phyloP scores from a whole-genome alignment of 2,888 invertebrate genomes.

The Balanococcus diminutus region DNA sequence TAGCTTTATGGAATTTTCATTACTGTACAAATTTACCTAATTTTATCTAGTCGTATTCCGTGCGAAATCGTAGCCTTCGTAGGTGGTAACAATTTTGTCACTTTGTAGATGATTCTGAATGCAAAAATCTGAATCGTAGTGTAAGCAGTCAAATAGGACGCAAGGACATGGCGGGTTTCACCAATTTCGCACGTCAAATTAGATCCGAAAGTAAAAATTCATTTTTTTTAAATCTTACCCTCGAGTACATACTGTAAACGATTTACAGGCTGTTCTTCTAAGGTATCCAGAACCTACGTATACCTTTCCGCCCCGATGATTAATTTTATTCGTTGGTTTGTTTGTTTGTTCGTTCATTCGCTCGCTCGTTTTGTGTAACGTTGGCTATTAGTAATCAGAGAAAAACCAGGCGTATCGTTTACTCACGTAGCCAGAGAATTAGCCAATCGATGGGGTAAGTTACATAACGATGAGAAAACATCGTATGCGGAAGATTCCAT shows the following conservation, averaged over 20 bases:
- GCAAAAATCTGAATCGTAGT: conserved; percentile 57
- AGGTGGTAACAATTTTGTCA: too few species aligned
- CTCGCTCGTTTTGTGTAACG: not conserved
- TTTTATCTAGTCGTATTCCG: too few species aligned
- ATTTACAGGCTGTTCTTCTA: too few species aligned
- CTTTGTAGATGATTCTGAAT: not conserved
- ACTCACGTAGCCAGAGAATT: conserved; percentile 62
- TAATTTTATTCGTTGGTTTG: not conserved
- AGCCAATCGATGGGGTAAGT: conserved; percentile 61
- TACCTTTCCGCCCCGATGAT: not conserved
- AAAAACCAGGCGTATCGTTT: conserved; percentile 60
- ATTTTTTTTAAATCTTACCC: not conserved
- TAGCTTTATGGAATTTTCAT: too few species aligned
- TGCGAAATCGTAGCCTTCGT: too few species aligned
- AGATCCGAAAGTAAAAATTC: conserved; percentile 61
- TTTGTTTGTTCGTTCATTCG: too few species aligned
- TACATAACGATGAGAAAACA: conserved; percentile 61
- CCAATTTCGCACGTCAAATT: conserved; percentile 61
- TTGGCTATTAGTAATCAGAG: conserved; percentile 57
- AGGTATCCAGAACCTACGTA: too few species aligned
- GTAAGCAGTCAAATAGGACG: conserved; percentile 60
- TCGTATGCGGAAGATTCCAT: conserved; percentile 60
- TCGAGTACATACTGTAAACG: too few species aligned
- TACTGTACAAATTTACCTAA: too few species aligned
- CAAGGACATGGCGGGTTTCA: conserved; percentile 60